These are phyloP conservation scores for Caenorhabditis tropicalis DNA, from an alignment of 1,140 invertebrate genomes.

Conservation along the genomic window DNA sequence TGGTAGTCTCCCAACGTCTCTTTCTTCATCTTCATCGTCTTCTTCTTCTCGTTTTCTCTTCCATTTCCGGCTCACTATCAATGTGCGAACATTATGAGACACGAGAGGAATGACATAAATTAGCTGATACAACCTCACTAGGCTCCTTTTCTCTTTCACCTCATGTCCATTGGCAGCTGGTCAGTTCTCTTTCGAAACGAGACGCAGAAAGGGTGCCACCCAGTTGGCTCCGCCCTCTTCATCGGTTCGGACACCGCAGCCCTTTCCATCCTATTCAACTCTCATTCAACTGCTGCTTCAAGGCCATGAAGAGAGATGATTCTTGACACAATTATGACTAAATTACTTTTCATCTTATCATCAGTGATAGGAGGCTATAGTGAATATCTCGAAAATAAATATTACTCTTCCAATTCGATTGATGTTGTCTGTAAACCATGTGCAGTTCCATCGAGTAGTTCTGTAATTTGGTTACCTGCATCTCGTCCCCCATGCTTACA, in stretches of 20 bases:
- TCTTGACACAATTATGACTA: neutral
- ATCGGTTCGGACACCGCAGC: conserved; percentile 20
- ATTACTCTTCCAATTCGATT: neutral
- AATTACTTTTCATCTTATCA: neutral
- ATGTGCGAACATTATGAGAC: conserved; percentile 19
- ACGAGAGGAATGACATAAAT: neutral
- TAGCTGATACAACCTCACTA: conserved; percentile 29
- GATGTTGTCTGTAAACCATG: conserved; percentile 29
- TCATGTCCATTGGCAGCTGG: conserved; percentile 27
- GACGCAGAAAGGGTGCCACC: conserved; percentile 35
- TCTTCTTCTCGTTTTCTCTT: neutral
- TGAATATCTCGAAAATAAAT: neutral
- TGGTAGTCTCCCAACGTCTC: neutral
- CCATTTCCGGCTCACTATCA: conserved; percentile 35
- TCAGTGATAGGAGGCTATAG: neutral
- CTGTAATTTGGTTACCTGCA: conserved; percentile 50
- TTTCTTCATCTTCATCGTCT: no score
- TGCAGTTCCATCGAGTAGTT: conserved; percentile 17
- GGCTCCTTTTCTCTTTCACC: neutral
- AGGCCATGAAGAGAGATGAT: neutral
- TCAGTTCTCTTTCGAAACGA: neutral
- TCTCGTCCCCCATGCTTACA: conserved; percentile 60
- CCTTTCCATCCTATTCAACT: neutral
- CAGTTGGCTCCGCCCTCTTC: neutral
- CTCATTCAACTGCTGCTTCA: neutral